Base-by-base conservation (phyloP, 2,113 vertebrate genomes). In the Microtus richardsoni region DNA sequence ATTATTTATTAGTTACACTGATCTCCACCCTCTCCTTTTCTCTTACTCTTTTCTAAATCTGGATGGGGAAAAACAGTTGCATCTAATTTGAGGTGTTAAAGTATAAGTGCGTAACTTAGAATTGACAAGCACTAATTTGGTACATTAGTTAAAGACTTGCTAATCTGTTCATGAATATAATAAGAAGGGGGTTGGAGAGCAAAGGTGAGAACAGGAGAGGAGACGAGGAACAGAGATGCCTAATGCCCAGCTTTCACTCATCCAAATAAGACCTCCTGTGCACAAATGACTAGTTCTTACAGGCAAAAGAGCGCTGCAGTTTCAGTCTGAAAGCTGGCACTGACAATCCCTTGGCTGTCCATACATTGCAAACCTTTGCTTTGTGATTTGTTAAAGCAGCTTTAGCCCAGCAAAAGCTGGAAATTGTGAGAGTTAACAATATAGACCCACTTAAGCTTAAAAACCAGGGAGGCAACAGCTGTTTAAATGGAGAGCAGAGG, bases 401-500 rank as follows among this genome's bases (percentile, higher is more conserved):
- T 94, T 91, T 73, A 95, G 8, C 78, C 9, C 26, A 82, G 33
- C 4, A 88, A 14, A 28, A 93, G 68, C 19, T 90, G 7, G 16
- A 89, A 91, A 58, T 58, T 87, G 13, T 21, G 44, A 60, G 21
- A 90, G 62, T 73, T 93, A 87, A 83, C 16, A 8, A 47, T 66
- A 89, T 41, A 84, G 22, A 84, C 28, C 4, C 30, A 96, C 24
- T 75, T 93, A 88, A 49, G n/a, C 36, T 89, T 86, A 92, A 49
- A 92, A 49, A 82, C 3, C 10, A 95, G 24, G 17, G 24, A 74
- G 78, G 89, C 62, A 94, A 96, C 58, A 96, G 85, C 19, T 91
- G 52, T 88, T 94, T 80, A 73, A 92, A 82, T 21, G 82, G 39
- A 52, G 96, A 95, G 88, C 9, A 85, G 84, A 95, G 49, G n/a